phyloP scores from a whole-genome alignment of 2,797 vertebrate species.

The Clarias platycephalus region DNA sequence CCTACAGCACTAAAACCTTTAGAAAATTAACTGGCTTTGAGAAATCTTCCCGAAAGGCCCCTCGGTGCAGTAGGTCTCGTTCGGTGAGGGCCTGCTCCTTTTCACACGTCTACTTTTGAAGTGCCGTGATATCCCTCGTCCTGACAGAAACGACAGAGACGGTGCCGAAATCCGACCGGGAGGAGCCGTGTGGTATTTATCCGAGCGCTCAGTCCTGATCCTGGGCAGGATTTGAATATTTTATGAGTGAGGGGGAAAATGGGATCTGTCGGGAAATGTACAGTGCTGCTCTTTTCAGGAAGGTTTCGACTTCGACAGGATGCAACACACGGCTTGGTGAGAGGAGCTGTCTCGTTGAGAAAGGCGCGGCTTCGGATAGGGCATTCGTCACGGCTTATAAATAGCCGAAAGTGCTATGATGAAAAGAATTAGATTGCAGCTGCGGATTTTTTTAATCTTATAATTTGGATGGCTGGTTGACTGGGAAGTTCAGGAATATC shows the following conservation, averaged over 20 bases:
- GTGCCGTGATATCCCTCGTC: slow-evolving; percentile 38
- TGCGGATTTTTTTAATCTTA: not conserved
- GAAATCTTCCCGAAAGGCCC: slow-evolving; percentile 66
- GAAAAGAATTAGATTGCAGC: slow-evolving; percentile 3
- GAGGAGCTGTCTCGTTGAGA: slow-evolving; percentile 59
- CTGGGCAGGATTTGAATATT: slow-evolving; percentile 80
- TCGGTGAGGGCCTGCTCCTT: slow-evolving; percentile 62
- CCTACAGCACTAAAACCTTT: slow-evolving; percentile 69
- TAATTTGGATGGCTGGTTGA: not conserved
- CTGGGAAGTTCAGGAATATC: not conserved
- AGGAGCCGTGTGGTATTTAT: slow-evolving; percentile 70
- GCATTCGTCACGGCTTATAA: not conserved
- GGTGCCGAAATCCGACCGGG: slow-evolving; percentile 59
- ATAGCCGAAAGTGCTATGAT: not conserved
- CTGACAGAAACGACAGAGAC: slow-evolving; percentile 52
- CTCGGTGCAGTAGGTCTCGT: slow-evolving; percentile 68
- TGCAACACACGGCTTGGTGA: slow-evolving; percentile 71
- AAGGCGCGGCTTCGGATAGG: slow-evolving; percentile 52
- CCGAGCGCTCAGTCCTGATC: slow-evolving; percentile 69
- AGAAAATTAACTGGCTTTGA: slow-evolving; percentile 70
- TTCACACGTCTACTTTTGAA: slow-evolving; percentile 49
- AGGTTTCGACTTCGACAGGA: slow-evolving; percentile 67
- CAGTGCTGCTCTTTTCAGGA: slow-evolving; percentile 59
- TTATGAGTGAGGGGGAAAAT: slow-evolving; percentile 76
- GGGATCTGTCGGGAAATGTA: slow-evolving; percentile 73